Evolutionary conservation across 2,113 vertebrate species (phyloP), one percentile per base, ranked within the genome.

Genomic region (Podarcis cretensis): DNA sequence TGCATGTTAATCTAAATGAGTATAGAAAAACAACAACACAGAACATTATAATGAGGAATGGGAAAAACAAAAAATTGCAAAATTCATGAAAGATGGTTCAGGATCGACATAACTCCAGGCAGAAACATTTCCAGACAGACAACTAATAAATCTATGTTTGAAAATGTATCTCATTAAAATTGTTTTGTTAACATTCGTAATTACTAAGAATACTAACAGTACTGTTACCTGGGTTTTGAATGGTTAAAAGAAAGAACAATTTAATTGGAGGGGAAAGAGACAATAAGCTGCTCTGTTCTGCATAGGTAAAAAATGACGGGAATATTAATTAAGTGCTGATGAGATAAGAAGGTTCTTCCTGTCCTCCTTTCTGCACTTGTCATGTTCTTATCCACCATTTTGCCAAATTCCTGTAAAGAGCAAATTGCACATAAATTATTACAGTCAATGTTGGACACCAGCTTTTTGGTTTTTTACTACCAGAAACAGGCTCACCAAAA

Each of bases 401-500:
- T 63, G 16, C 48, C 18, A n/a, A 32, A 71, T 80, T 84, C 37
- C 82, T 43, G 12, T 13, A 81, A 89, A n/a, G 25, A 73, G 23
- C 73, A 79, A 90, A 59, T 35, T 80, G n/a, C 66, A 84, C 57
- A 13, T 71, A 57, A 48, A 83, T 54, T 76, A 86, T 23, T 81
- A 85, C 35, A 59, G 3, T 37, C 77, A 81, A 25, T 32, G 74
- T 4, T 3, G 68, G 78, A 6, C 7, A 74, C 77, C 48, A 87
- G 6, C 23, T 89, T 54, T 91, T 83, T 73, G 65, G 48, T 75
- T 32, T 27, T 69, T 83, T 37, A 75, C 12, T 54, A 32, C 79
- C 35, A 68, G n/a, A 83, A 93, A 77, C 0, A 0, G 21, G n/a
- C 27, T 23, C 75, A 57, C 30, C 21, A 48, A 4, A 63, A 79